These are phyloP conservation scores for Cantharis rustica DNA, from an alignment of 2,888 invertebrate species.

Conservation along the genomic window DNA sequence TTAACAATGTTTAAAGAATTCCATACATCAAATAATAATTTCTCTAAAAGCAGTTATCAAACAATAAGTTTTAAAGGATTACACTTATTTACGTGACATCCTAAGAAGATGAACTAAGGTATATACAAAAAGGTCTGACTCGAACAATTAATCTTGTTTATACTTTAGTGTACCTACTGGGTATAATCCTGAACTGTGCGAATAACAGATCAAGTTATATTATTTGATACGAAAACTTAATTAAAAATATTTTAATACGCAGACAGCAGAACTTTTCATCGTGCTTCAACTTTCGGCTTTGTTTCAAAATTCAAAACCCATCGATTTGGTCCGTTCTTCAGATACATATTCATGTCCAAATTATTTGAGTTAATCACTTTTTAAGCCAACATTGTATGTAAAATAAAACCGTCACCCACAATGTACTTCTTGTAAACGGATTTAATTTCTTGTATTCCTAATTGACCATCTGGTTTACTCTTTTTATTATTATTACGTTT, in stretches of 20 bases:
- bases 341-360: background rate
- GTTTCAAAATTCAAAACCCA: too few relatives aligned
- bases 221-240: background rate
- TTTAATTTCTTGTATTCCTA: background rate
- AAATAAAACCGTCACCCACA: background rate
- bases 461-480: background rate
- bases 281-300: background rate
- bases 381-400: background rate
- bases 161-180: background rate
- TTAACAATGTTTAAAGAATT: too few relatives aligned
- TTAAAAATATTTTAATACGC: background rate
- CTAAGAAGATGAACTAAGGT: background rate
- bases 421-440: background rate
- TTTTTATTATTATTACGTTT: background rate
- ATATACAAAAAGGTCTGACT: background rate
- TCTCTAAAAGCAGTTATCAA: background rate
- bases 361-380: background rate
- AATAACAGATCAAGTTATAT: background rate
- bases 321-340: background rate
- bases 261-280: background rate
- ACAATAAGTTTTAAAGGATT: background rate
- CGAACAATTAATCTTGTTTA: background rate
- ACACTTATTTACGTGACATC: background rate
- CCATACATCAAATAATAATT: too few relatives aligned
- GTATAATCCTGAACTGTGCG: background rate